Evolutionary conservation across 2,113 vertebrate species (phyloP), one percentile per base, ranked within the genome.

Genomic region (Xiphophorus maculatus): DNA sequence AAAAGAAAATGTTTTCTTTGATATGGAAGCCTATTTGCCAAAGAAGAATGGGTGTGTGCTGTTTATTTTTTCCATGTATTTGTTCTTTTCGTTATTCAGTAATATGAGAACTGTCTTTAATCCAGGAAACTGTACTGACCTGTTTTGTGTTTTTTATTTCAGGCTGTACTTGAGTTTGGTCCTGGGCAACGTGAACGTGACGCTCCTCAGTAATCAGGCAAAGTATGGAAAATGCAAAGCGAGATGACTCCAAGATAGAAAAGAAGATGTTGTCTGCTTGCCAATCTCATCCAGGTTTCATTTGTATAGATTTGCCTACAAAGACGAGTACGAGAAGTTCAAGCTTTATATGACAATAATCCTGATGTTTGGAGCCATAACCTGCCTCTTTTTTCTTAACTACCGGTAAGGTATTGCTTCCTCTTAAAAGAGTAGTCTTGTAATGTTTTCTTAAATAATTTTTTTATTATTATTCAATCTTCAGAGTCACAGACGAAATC

Each of bases 311-410:
- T 99, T 99, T 37, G 97, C 98, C 28, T 99, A 99, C 93, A 99
- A 99, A 94, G 97, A 99, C 0, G 98, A 99, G 85, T 99, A 99
- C 70, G 98, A 99, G 91, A 99, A 99, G 89, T 99, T 99, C 91
- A 99, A 99, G 86, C 96, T 99, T 78, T 98, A 95, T 85, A 94
- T 99, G 95, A 99, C 98, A 0, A 98, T 99, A 87, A 98, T 99
- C 90, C 94, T 99, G 84, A 94, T 99, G 88, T 95, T 99, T 0
- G 98, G 97, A 65, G 97, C 98, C 0, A 94, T 98, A 4, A 92
- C 96, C 2, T 98, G 97, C 91, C 96, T 97, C 42, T 98, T 98
- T 83, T 85, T 98, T 81, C 95, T 99, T 32, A 96, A 98, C 88
- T 98, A 95, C 90, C 96, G 98, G 98, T 97, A 84, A 95, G 84